These are phyloP conservation scores for Microtus agrestis DNA, from an alignment of 2,797 vertebrate genomes.

Conservation along the genomic window DNA sequence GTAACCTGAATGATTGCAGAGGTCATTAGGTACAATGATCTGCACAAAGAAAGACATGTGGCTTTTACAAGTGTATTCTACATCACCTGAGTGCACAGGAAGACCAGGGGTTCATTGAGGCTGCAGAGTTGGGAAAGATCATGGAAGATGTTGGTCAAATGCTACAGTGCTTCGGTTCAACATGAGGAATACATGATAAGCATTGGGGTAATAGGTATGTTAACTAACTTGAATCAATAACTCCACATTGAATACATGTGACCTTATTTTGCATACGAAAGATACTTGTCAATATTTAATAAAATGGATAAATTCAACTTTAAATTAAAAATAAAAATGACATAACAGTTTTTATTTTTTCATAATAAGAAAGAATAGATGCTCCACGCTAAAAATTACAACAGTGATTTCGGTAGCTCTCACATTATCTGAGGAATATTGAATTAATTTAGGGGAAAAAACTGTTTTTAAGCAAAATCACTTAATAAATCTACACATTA, in stretches of 20 bases:
- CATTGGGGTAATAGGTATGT: not conserved
- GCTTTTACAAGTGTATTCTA: not conserved
- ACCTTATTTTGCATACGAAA: not conserved
- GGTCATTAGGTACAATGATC: not conserved
- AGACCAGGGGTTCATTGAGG: not conserved
- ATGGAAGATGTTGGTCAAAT: not conserved
- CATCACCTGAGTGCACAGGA: not conserved
- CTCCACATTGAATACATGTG: too few species aligned
- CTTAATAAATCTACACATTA: not conserved
- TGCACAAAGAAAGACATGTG: not conserved
- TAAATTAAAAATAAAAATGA: not conserved
- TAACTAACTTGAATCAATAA: not conserved
- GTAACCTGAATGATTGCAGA: not conserved
- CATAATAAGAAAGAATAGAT: not conserved
- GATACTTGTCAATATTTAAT: not conserved
- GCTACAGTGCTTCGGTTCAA: not conserved
- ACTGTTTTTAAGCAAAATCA: not conserved
- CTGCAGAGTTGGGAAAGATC: not conserved
- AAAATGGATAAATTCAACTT: slow-evolving; percentile 20
- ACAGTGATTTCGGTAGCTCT: not conserved
- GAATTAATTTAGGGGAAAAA: not conserved
- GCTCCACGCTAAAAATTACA: not conserved
- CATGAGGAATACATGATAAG: not conserved
- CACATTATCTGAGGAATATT: not conserved
- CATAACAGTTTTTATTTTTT: not conserved